phyloP scores from a whole-genome alignment of 2,113 vertebrate genomes.

The Lamprologus sp. region DNA sequence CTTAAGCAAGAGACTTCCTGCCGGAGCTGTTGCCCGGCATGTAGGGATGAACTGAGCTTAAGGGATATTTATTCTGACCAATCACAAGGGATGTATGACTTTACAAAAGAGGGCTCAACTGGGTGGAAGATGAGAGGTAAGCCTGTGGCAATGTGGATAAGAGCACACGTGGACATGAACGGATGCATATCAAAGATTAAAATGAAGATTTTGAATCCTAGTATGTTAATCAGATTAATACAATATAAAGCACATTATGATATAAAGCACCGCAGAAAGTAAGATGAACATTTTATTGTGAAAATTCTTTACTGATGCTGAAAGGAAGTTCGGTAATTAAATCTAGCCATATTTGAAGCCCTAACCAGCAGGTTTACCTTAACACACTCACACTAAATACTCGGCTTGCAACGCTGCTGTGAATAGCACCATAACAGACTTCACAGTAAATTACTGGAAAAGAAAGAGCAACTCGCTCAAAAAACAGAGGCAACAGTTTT shows the following conservation, averaged over 20 bases:
- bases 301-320: background rate
- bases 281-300: background rate
- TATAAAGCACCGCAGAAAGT: background rate
- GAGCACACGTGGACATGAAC: constrained; percentile 7
- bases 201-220: background rate
- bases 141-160: background rate
- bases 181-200: background rate
- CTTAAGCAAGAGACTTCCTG: background rate
- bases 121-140: constrained; percentile 15
- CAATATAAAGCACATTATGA: constrained; percentile 53
- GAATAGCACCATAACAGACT: background rate
- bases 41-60: background rate
- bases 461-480: background rate
- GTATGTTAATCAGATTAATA: background rate
- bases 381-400: background rate
- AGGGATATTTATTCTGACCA: constrained; percentile 10
- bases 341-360: background rate
- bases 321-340: background rate
- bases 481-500: constrained; percentile 3
- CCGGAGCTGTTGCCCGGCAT: background rate
- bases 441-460: background rate
- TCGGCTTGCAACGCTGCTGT: background rate
- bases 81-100: background rate
- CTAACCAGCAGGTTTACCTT: background rate
- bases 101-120: background rate